Conservation (phyloP, 2,113 vertebrate genomes). For the Thalassarche chlororhynchos region DNA sequence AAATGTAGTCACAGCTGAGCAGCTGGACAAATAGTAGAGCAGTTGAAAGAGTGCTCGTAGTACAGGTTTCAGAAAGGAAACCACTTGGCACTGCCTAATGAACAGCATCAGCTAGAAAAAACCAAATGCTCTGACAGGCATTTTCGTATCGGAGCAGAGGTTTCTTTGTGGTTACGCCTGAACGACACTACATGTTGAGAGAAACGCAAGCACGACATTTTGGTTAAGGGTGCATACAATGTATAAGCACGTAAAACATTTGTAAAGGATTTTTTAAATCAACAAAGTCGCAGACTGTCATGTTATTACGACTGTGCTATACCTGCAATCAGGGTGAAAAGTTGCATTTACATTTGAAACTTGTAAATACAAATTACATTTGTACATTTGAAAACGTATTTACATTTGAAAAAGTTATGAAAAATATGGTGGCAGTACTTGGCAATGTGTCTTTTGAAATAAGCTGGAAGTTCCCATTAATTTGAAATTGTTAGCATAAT, state of each 20-base stretch:
- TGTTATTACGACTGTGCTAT: neutral
- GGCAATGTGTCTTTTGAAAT: neutral
- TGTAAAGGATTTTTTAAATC: neutral
- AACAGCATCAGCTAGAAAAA: neutral
- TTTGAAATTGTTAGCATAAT: neutral
- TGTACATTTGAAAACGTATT: neutral
- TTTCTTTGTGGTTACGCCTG: neutral
- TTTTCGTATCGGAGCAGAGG: neutral
- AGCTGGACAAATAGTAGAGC: neutral
- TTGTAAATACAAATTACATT: neutral
- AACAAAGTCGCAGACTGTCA: neutral
- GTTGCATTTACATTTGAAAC: neutral
- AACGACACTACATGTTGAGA: neutral
- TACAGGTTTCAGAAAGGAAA: neutral
- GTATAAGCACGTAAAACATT: neutral
- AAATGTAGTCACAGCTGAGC: neutral
- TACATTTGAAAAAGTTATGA: neutral
- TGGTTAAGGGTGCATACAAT: neutral
- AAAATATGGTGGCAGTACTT: neutral
- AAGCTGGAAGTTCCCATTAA: neutral
- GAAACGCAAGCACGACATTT: neutral
- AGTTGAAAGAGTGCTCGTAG: neutral
- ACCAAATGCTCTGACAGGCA: neutral
- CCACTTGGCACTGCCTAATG: neutral
- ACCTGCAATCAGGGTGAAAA: neutral